Base-by-base conservation (phyloP, 2,888 invertebrate species). In the Prionchulus punctatus region DNA sequence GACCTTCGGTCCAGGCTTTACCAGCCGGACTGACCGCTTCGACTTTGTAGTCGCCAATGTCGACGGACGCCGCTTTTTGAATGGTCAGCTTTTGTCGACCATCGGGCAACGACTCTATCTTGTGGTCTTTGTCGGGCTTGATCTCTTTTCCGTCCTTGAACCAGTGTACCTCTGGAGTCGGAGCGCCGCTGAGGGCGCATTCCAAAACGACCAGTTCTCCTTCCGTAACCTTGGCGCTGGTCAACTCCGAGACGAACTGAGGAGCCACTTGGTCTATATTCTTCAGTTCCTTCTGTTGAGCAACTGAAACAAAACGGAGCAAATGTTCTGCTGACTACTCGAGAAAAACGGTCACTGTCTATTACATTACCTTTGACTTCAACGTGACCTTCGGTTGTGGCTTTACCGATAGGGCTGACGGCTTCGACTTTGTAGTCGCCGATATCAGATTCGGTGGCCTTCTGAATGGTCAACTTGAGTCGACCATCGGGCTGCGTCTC, bases 341-440 rank as follows among this genome's bases (percentile, higher is more conserved):
- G n/a, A n/a, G n/a, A n/a, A n/a, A n/a, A n/a, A n/a, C n/a, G n/a
- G n/a, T n/a, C n/a, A n/a, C n/a, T n/a, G n/a, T n/a, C n/a, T n/a
- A n/a, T n/a, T n/a, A n/a, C n/a, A n/a, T 45, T 45, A 45, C 45
- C 4, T 7, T 12, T 7, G 4, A 45, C 45, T n/a, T 45, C 45
- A 4, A 45, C 18, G 45, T 45, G 23, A 12, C 36, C 91, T 90
- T 59, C 90, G 86, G 59, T 92, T 90, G 71, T 88, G 89, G 2
- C 92, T 92, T 27, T 88, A 18, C 58, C 59, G 12, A n/a, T 85
- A 55, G 84, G 81, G n/a, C 94, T 96, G 71, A 90, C 90, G 0
- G 92, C 92, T 1, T 92, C 88, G 68, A 94, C 92, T 0, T 90
- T 90, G 73, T 96, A 96, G 31, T 89, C 78, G 0, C 96, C 96